A percentile compares a stretch with the other conserved stretches of the same genome.
Evolutionary conservation across 2,113 vertebrate genomes (phyloP).

Genomic region (Geothlypis trichas): DNA sequence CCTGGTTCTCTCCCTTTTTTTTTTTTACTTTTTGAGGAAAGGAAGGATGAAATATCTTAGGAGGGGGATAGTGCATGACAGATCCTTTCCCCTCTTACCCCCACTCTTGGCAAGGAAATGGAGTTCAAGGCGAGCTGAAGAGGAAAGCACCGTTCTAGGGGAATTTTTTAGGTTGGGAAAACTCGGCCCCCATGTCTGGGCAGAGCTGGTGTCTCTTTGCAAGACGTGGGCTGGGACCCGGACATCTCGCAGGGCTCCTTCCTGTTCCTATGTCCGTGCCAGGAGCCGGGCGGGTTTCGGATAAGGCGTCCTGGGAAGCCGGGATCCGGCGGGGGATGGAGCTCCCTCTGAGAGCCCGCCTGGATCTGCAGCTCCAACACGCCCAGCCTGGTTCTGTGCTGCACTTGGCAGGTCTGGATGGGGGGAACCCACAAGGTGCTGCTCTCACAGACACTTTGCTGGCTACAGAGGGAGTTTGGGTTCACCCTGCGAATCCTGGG

Average conservation of each 20-base stretch:
- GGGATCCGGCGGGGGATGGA: not conserved
- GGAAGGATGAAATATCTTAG: not conserved
- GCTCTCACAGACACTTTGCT: not conserved
- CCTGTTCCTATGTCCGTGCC: constrained; percentile 31
- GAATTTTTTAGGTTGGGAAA: not conserved
- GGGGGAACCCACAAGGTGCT: not conserved
- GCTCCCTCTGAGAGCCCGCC: not conserved
- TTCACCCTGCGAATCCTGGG: not conserved
- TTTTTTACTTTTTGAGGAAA: not conserved
- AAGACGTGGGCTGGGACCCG: constrained; percentile 2
- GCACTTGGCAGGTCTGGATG: not conserved
- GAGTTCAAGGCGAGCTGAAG: not conserved
- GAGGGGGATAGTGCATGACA: not conserved
- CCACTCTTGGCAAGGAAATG: not conserved
- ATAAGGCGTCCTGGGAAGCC: not conserved
- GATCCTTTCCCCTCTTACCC: not conserved
- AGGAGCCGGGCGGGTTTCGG: not conserved
- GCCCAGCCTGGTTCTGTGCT: not conserved
- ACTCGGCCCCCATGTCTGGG: not conserved
- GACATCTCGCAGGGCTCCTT: constrained; percentile 27
- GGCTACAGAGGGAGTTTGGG: not conserved
- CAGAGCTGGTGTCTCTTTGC: not conserved
- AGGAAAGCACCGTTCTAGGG: not conserved
- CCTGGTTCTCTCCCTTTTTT: not conserved
- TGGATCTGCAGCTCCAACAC: not conserved